A percentile compares a stretch with the other conserved stretches of the same genome.
Evolutionary conservation across 2,113 vertebrate species (phyloP).

Genomic region (Poecilia latipinna): DNA sequence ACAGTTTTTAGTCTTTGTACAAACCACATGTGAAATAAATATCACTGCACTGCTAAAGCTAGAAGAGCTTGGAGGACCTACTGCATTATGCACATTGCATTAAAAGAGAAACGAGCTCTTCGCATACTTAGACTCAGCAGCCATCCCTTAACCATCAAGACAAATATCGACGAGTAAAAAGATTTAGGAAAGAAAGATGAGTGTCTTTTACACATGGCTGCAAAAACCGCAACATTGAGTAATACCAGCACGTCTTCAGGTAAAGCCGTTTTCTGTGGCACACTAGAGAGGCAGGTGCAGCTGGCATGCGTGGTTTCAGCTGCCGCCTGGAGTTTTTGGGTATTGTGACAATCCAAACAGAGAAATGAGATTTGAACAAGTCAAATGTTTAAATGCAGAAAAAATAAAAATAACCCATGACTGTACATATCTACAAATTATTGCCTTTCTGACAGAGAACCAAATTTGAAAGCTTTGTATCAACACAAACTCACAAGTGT

Average conservation of each 20-base stretch:
- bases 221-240: constrained; percentile 64
- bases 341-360: constrained; percentile 82
- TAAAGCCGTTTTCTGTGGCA: constrained; percentile 88
- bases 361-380: constrained; percentile 67
- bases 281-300: constrained; percentile 84
- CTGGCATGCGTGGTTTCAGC: constrained; percentile 90
- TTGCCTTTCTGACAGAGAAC: constrained; percentile 96
- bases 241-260: constrained; percentile 79
- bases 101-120: constrained; percentile 65
- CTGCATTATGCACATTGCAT: constrained; percentile 75
- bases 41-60: constrained; percentile 84
- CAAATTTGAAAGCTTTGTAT: constrained; percentile 87
- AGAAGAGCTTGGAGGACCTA: constrained; percentile 75
- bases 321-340: constrained; percentile 80
- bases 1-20: constrained; percentile 81
- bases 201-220: constrained; percentile 83
- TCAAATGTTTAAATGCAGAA: constrained; percentile 57
- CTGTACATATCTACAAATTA: constrained; percentile 98
- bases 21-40: constrained; percentile 94
- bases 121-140: constrained; percentile 65
- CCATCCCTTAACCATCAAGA: constrained; percentile 74
- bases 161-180: constrained; percentile 67
- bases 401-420: constrained; percentile 58
- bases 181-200: constrained; percentile 77
- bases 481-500: constrained; percentile 82